A percentile compares a stretch with the other conserved stretches of the same genome.
Evolutionary conservation across 2,113 vertebrate species (phyloP).

Genomic region (Myodes glareolus): DNA sequence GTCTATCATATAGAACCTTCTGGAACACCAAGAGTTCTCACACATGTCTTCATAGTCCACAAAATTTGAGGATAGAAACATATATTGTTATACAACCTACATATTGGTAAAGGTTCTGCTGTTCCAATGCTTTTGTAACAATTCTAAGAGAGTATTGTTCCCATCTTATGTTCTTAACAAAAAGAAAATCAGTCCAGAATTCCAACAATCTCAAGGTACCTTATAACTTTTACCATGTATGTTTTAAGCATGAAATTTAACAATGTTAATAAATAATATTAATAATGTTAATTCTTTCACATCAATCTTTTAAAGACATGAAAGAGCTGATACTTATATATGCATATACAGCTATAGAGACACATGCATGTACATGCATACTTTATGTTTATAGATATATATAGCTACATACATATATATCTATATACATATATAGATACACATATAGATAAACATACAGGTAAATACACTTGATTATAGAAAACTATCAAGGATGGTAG

Average conservation of each 20-base stretch:
- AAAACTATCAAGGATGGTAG: background rate
- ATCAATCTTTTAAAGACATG: background rate
- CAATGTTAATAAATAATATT: background rate
- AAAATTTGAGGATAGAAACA: slow-evolving; percentile 21
- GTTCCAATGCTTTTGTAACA: slow-evolving; percentile 12
- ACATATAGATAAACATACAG: background rate
- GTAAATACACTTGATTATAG: slow-evolving; percentile 2
- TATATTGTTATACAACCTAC: slow-evolving; percentile 17
- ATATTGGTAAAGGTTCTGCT: background rate
- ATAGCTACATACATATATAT: too few relatives aligned
- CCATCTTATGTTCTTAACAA: slow-evolving; percentile 4
- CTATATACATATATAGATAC: rapidly evolving
- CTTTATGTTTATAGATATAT: too few relatives aligned
- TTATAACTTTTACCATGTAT: background rate
- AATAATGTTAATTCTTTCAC: background rate
- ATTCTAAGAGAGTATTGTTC: background rate
- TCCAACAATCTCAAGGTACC: background rate
- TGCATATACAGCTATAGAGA: background rate
- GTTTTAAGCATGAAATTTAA: background rate
- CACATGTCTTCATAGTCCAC: background rate
- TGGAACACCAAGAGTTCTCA: background rate
- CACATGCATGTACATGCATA: too few relatives aligned
- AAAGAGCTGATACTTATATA: background rate
- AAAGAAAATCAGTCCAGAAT: slow-evolving; percentile 22
- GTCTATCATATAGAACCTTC: background rate